Conservation (phyloP, 2,888 invertebrate species). For the Lagria hirta region DNA sequence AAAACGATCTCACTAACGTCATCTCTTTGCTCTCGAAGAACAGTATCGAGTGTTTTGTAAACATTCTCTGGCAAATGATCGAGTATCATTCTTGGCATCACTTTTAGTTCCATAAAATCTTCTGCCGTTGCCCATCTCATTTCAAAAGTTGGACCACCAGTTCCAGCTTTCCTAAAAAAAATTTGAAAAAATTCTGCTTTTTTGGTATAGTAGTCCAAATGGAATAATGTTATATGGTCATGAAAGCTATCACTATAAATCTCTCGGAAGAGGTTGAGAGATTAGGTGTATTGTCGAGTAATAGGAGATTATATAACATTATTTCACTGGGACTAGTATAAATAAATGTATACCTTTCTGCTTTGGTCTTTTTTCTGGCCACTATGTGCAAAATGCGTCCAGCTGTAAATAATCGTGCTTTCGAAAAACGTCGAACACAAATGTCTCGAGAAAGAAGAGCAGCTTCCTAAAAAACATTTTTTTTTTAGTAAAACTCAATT, state of each 20-base stretch:
- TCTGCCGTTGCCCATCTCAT: constrained; percentile 81
- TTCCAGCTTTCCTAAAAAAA: constrained; percentile 61
- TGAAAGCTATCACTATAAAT: no score
- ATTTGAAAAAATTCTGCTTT: not conserved
- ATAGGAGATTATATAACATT: no score
- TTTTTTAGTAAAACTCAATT: not conserved
- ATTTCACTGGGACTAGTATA: no score
- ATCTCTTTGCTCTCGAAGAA: constrained; percentile 58
- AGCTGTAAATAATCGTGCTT: constrained; percentile 72
- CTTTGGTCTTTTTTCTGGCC: constrained; percentile 68
- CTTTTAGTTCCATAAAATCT: constrained; percentile 77
- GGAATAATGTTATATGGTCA: no score
- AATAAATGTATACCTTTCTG: constrained; percentile 69
- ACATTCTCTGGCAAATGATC: constrained; percentile 86
- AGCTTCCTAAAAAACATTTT: constrained; percentile 58
- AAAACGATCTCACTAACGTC: constrained; percentile 47
- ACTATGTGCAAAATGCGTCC: constrained; percentile 80
- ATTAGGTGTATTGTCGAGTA: no score
- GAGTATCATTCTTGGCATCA: constrained; percentile 82
- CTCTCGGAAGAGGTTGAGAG: no score
- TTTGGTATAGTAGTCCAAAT: no score
- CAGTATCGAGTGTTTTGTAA: constrained; percentile 66
- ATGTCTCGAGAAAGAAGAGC: constrained; percentile 67
- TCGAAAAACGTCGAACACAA: constrained; percentile 67
- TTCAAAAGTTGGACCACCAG: constrained; percentile 67